A percentile compares a stretch with the other conserved stretches of the same genome.
Evolutionary conservation across 2,888 invertebrate species (phyloP).

Genomic region (Drosophila vallismaia): DNA sequence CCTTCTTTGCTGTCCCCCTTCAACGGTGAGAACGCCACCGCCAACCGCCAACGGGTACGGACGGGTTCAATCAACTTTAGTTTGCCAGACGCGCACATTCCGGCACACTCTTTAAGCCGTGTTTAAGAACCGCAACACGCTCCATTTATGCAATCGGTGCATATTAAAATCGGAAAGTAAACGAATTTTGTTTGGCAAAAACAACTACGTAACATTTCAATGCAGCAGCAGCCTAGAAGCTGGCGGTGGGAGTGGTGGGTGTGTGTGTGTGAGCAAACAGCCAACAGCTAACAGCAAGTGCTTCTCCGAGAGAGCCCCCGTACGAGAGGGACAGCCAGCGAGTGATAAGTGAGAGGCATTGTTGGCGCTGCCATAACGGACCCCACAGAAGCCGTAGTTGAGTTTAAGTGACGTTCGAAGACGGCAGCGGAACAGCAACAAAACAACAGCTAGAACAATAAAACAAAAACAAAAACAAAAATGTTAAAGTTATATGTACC

Average conservation of each 20-base stretch:
- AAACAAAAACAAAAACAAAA: constrained; percentile 40
- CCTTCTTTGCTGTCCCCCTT: constrained; percentile 6
- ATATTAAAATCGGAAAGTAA: constrained; percentile 41
- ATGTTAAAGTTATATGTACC: constrained; percentile 38
- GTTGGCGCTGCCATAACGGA: constrained; percentile 42
- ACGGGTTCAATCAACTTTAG: constrained; percentile 67
- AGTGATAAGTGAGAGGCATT: constrained; percentile 61
- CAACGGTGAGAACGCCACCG: constrained; percentile 35
- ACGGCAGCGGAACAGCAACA: constrained; percentile 40
- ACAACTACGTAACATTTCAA: constrained; percentile 67
- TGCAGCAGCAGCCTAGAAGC: constrained; percentile 16
- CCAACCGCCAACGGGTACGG: constrained; percentile 46
- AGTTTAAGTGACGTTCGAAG: constrained; percentile 66
- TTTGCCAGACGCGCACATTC: constrained; percentile 35
- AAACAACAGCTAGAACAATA: constrained; percentile 20
- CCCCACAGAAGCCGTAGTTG: constrained; percentile 74
- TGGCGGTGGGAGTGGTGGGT: constrained; percentile 15
- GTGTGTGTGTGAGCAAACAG: constrained; percentile 22
- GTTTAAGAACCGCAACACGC: constrained; percentile 26
- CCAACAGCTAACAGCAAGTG: constrained; percentile 31
- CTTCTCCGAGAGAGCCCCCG: constrained; percentile 36
- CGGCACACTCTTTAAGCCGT: constrained; percentile 7
- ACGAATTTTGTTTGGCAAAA: constrained; percentile 62
- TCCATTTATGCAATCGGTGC: constrained; percentile 50
- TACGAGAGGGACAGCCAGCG: constrained; percentile 23